Conservation (phyloP, 1,140 invertebrate species). For the Sipha flava region DNA sequence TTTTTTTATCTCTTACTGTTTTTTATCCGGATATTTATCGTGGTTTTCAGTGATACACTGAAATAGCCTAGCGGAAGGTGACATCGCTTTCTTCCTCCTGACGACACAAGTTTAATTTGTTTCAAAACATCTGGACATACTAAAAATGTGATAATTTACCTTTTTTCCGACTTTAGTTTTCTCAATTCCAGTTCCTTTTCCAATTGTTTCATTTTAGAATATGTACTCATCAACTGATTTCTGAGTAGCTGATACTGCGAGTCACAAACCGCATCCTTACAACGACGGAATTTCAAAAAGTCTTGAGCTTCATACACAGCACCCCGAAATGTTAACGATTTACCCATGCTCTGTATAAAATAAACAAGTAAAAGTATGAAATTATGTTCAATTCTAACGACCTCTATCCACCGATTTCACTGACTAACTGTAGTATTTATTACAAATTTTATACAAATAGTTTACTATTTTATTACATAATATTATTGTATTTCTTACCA, state of each 20-base stretch:
- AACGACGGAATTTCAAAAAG: slow-evolving; percentile 54
- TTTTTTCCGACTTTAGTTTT: slow-evolving; percentile 59
- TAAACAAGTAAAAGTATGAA: too few species aligned
- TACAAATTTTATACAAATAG: too few species aligned
- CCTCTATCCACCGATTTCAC: too few species aligned
- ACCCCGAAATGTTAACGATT: slow-evolving; percentile 76
- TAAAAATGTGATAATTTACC: slow-evolving; percentile 31
- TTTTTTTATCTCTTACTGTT: slow-evolving; percentile 1
- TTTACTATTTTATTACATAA: too few species aligned
- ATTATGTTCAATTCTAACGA: too few species aligned
- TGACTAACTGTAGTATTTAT: too few species aligned
- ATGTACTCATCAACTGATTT: slow-evolving; percentile 76
- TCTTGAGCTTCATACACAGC: slow-evolving; percentile 79
- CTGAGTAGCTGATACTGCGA: slow-evolving; percentile 80
- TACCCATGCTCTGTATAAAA: slow-evolving; percentile 56
- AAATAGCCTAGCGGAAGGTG: slow-evolving; percentile 27
- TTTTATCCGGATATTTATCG: slow-evolving; percentile 26
- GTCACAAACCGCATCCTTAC: slow-evolving; percentile 71
- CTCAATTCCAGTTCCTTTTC: slow-evolving; percentile 74
- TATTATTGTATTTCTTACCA: slow-evolving; percentile 49
- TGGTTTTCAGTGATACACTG: slow-evolving; percentile 24
- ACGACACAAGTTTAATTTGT: slow-evolving; percentile 4
- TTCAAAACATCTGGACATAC: neutral
- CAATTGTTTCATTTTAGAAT: slow-evolving; percentile 70
- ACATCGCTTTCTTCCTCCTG: slow-evolving; percentile 27